These are phyloP conservation scores for Folsomia manolachei DNA, from an alignment of 2,888 invertebrate genomes.

Conservation along the genomic window DNA sequence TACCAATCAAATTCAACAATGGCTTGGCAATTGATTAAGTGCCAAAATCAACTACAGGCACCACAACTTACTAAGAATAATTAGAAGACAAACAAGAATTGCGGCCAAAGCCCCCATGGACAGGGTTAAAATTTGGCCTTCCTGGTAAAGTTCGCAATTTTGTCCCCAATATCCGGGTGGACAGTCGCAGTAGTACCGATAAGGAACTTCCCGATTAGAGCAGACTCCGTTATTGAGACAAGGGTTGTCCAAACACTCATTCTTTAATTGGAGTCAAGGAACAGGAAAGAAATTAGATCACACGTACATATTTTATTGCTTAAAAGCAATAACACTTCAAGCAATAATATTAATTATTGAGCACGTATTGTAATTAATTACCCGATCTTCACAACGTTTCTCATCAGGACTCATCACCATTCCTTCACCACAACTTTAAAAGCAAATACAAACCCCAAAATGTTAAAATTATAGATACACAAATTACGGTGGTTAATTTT, in stretches of 20 bases:
- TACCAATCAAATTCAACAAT: neutral
- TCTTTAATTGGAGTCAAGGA: constrained; percentile 66
- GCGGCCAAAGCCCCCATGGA: constrained; percentile 66
- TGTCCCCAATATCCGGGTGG: constrained; percentile 91
- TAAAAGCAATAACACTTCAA: neutral
- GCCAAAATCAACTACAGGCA: neutral
- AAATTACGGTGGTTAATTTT: too few species aligned
- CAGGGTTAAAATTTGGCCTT: constrained; percentile 90
- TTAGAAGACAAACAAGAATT: constrained; percentile 80
- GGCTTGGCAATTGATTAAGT: neutral
- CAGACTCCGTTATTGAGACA: constrained; percentile 91
- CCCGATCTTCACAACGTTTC: constrained; percentile 81
- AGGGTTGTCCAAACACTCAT: constrained; percentile 90
- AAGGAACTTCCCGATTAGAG: constrained; percentile 83
- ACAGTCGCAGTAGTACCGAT: constrained; percentile 75
- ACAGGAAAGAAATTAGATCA: neutral
- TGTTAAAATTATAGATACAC: constrained; percentile 11
- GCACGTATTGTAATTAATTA: constrained; percentile 4
- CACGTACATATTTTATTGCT: neutral
- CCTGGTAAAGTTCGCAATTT: constrained; percentile 89
- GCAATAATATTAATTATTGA: neutral
- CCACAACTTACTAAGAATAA: constrained; percentile 85
- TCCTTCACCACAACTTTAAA: constrained; percentile 83
- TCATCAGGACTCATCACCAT: constrained; percentile 83
- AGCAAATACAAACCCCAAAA: constrained; percentile 24